These are phyloP conservation scores for Danio rerio DNA, from an alignment of 2,113 vertebrate species.

Conservation along the genomic window GRCz12tu NC_133183.1:27323501-27324000, in stretches of 20 bases:
- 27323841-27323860: conserved; percentile 27
- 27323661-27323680: conserved; percentile 75
- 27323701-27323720: conserved; percentile 71
- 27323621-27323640: conserved; percentile 74
- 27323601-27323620: conserved; percentile 72
- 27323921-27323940: background rate
- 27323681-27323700: conserved; percentile 82
- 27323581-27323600: conserved; percentile 71
- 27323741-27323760: conserved; percentile 37
- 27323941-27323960: background rate
- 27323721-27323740: conserved; percentile 17
- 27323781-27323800: conserved; percentile 59
- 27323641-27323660: conserved; percentile 39
- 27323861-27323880: conserved; percentile 37
- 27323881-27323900: conserved; percentile 26
- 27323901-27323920: background rate
- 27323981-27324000: conserved; percentile 35
- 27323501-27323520: conserved; percentile 14
- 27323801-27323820: conserved; percentile 57
- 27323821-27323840: conserved; percentile 1
- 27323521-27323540: background rate
- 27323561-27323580: conserved; percentile 52
- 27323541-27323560: conserved; percentile 29
- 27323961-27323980: conserved; percentile 30
- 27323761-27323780: conserved; percentile 69